phyloP scores from a whole-genome alignment of 2,888 invertebrate genomes.

The Drosophila anomalata region DNA sequence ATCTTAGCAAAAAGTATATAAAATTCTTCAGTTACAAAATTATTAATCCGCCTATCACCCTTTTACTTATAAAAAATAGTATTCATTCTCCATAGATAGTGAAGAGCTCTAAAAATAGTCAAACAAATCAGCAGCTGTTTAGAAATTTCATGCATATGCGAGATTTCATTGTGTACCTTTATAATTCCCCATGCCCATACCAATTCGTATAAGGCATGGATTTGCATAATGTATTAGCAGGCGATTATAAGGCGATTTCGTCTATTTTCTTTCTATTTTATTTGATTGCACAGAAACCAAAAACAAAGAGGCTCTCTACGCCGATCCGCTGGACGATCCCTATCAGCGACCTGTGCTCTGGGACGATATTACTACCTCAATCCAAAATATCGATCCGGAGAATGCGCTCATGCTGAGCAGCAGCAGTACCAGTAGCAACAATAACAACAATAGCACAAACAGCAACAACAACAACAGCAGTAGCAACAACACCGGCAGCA shows the following conservation, averaged over 20 bases:
- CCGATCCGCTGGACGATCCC: conserved; percentile 88
- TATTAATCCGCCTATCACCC: neutral
- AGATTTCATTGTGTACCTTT: conserved; percentile 74
- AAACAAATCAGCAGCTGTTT: conserved; percentile 63
- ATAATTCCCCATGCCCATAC: conserved; percentile 51
- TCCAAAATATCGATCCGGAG: conserved; percentile 95
- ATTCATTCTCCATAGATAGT: conserved; percentile 8
- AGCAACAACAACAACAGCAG: conserved; percentile 38
- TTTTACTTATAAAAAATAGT: neutral
- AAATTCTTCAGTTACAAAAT: neutral
- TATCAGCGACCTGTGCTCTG: conserved; percentile 94
- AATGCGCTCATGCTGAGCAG: conserved; percentile 94
- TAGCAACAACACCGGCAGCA: conserved; percentile 55
- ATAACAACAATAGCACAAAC: conserved; percentile 36
- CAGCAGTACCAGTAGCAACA: conserved; percentile 80
- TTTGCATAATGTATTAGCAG: conserved; percentile 71
- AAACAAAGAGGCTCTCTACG: conserved; percentile 83
- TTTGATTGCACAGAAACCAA: conserved; percentile 78
- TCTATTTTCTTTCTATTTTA: conserved; percentile 5
- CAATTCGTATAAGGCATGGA: conserved; percentile 19
- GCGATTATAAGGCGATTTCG: conserved; percentile 63
- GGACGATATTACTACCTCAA: conserved; percentile 96
- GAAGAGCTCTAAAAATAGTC: conserved; percentile 59
- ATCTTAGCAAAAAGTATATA: neutral
- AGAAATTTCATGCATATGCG: conserved; percentile 79